A percentile compares a stretch with the other conserved stretches of the same genome.
Conservation (phyloP, 1,140 invertebrate genomes). For the Sinonovacula constricta region DNA sequence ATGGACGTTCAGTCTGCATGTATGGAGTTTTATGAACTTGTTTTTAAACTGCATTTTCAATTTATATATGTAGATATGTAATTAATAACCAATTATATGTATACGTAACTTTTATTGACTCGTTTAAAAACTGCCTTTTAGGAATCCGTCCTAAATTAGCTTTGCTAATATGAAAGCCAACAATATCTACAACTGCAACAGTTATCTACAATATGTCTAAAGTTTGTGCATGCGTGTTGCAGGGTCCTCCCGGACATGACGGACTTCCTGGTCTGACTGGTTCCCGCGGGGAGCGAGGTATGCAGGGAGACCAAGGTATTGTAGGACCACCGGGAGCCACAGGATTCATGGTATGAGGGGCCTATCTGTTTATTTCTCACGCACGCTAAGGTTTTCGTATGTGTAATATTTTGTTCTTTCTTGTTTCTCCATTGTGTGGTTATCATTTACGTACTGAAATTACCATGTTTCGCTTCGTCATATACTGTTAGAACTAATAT, state of each 20-base stretch:
- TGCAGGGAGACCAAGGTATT: slow-evolving; percentile 61
- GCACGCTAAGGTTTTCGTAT: background rate
- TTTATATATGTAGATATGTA: too few relatives aligned
- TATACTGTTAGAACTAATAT: background rate
- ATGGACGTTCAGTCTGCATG: too few relatives aligned
- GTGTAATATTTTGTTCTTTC: background rate
- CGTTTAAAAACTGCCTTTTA: too few relatives aligned
- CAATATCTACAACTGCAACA: too few relatives aligned
- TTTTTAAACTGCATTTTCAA: too few relatives aligned
- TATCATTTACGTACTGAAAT: background rate
- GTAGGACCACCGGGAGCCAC: slow-evolving; percentile 66
- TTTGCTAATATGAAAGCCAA: too few relatives aligned
- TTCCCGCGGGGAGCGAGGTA: slow-evolving; percentile 58
- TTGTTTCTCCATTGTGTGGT: background rate
- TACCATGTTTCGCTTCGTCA: background rate
- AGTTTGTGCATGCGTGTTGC: too few relatives aligned
- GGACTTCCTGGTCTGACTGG: slow-evolving; percentile 64
- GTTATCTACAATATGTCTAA: too few relatives aligned
- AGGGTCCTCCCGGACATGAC: slow-evolving; percentile 59
- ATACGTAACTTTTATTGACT: too few relatives aligned
- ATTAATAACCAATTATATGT: too few relatives aligned
- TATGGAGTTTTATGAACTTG: too few relatives aligned
- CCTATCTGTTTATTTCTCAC: background rate
- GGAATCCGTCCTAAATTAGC: too few relatives aligned
- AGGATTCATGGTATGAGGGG: slow-evolving; percentile 61